Evolutionary conservation across 2,113 vertebrate species (phyloP).

Genomic region (Cygnus buccinator): DNA sequence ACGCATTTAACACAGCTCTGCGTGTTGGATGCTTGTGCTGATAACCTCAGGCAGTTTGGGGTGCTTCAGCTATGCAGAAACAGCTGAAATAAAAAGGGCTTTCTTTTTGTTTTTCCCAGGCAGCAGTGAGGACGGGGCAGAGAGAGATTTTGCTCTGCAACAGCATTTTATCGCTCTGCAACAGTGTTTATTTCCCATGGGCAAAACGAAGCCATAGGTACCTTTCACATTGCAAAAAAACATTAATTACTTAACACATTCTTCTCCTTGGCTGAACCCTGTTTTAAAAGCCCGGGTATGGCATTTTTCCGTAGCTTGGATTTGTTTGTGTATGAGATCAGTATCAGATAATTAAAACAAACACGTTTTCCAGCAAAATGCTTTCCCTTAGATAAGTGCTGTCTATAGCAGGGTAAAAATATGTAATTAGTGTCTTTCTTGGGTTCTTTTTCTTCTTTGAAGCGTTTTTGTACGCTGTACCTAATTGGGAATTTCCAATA

Average conservation of each 20-base stretch:
- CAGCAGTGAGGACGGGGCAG: not conserved
- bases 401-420: not conserved
- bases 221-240: not conserved
- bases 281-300: not conserved
- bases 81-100: not conserved
- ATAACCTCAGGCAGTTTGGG: not conserved
- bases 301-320: not conserved
- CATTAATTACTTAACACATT: not conserved
- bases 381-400: not conserved
- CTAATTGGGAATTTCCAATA: not conserved
- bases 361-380: not conserved
- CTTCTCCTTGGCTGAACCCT: not conserved
- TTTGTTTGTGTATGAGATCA: slow-evolving; percentile 33
- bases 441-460: not conserved
- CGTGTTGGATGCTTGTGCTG: not conserved
- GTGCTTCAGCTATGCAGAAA: not conserved
- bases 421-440: not conserved
- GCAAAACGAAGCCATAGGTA: not conserved
- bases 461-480: not conserved
- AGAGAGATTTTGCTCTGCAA: not conserved
- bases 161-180: not conserved
- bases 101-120: not conserved
- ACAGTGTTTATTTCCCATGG: not conserved
- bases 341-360: slow-evolving; percentile 30
- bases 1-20: rapidly evolving